A percentile compares a stretch with the other conserved stretches of the same genome.
Evolutionary conservation across 2,113 vertebrate genomes (phyloP).

Genomic region (Camelus bactrianus): DNA sequence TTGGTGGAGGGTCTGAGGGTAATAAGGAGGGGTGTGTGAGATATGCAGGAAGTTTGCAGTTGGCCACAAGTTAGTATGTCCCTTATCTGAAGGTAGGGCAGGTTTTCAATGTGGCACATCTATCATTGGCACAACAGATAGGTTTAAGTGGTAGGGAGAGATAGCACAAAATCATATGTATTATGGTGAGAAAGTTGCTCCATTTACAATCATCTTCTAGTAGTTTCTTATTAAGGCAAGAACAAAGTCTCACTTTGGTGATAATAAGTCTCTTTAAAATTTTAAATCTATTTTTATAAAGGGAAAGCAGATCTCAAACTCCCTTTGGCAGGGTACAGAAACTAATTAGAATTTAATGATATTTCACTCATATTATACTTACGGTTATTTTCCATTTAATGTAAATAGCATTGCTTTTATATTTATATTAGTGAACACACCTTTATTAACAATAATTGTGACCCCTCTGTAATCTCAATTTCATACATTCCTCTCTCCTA

Average conservation of each 20-base stretch:
- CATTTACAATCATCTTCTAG: not conserved
- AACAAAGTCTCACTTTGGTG: not conserved
- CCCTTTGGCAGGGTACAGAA: not conserved
- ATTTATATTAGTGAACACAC: not conserved
- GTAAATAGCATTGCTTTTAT: not conserved
- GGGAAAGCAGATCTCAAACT: not conserved
- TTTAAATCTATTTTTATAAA: constrained; percentile 5
- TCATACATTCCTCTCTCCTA: not conserved
- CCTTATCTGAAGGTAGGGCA: not conserved
- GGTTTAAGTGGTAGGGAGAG: not conserved
- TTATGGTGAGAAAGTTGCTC: not conserved
- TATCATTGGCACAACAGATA: not conserved
- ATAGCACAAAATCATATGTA: not conserved
- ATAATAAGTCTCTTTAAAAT: not conserved
- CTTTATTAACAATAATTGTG: not conserved
- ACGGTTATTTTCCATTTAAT: not conserved
- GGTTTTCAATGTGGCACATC: not conserved
- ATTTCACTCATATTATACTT: not conserved
- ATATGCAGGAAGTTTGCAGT: not conserved
- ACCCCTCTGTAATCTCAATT: not conserved
- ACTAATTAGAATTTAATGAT: not conserved
- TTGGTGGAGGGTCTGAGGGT: not conserved
- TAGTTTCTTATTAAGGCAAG: not conserved
- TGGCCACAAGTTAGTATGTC: not conserved
- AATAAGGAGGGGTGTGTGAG: not conserved